Evolutionary conservation across 2,888 invertebrate genomes (phyloP).

Genomic region (Dasypolia templi): DNA sequence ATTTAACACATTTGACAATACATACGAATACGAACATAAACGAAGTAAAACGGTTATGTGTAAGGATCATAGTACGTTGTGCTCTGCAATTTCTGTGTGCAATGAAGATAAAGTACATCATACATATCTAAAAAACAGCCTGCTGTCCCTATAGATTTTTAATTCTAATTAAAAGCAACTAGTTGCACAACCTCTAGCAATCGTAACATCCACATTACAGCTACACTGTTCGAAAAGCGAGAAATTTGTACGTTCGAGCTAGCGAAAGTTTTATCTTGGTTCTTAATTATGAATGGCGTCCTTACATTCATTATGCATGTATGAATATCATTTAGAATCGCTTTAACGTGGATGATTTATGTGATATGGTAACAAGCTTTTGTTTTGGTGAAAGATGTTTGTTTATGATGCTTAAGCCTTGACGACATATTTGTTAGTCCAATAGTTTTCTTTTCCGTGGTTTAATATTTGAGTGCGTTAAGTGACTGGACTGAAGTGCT

Average conservation of each 20-base stretch:
- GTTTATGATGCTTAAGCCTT: not conserved
- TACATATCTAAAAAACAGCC: not conserved
- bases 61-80: not conserved
- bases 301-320: conserved; percentile 61
- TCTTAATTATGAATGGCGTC: conserved; percentile 54
- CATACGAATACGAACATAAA: no score
- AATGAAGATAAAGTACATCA: not conserved
- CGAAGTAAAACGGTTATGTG: not conserved
- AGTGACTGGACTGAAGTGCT: not conserved
- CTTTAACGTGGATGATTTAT: conserved; percentile 48
- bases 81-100: not conserved
- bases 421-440: not conserved
- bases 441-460: not conserved
- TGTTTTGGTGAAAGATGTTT: conserved; percentile 20
- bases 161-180: conserved; percentile 15
- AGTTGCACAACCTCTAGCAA: conserved; percentile 19
- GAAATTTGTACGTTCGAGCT: conserved; percentile 47
- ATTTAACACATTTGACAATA: no score
- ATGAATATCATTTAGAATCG: conserved; percentile 42
- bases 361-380: conserved; percentile 29
- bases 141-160: not conserved
- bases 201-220: conserved; percentile 11
- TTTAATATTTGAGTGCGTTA: no score
- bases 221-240: conserved; percentile 2
- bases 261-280: conserved; percentile 53